These are phyloP conservation scores for Tinamus guttatus DNA, from an alignment of 2,113 vertebrate genomes.

Conservation along the genomic window DNA sequence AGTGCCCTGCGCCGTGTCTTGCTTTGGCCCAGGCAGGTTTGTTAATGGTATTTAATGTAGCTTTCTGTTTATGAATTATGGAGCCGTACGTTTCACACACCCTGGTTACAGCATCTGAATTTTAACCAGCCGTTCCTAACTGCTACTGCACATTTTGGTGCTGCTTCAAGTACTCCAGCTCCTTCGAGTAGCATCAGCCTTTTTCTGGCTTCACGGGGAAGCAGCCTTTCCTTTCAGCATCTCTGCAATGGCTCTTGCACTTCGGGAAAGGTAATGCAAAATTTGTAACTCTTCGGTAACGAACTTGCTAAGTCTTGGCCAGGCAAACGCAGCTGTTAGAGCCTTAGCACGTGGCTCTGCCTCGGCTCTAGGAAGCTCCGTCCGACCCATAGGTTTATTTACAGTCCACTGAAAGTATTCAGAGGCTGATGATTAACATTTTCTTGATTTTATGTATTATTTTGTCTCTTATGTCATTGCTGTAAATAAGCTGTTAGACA, in stretches of 20 bases:
- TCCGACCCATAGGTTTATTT: not conserved
- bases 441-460: not conserved
- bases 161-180: not conserved
- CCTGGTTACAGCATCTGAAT: not conserved
- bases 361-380: not conserved
- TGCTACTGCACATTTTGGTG: not conserved
- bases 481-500: not conserved
- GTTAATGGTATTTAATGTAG: conserved; percentile 35
- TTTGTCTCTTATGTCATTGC: not conserved
- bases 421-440: not conserved
- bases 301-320: too few species aligned
- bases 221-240: not conserved
- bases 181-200: not conserved
- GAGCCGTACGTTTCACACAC: not conserved
- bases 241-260: not conserved
- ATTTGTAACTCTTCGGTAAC: not conserved
- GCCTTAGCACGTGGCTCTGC: not conserved
- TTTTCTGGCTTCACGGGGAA: not conserved
- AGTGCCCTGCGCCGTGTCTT: not conserved
- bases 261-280: not conserved
- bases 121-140: not conserved
- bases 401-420: not conserved
- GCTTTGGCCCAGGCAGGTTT: not conserved
- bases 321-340: not conserved
- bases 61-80: conserved; percentile 4